phyloP scores from a whole-genome alignment of 2,797 vertebrate genomes.

The Pterois miles region DNA sequence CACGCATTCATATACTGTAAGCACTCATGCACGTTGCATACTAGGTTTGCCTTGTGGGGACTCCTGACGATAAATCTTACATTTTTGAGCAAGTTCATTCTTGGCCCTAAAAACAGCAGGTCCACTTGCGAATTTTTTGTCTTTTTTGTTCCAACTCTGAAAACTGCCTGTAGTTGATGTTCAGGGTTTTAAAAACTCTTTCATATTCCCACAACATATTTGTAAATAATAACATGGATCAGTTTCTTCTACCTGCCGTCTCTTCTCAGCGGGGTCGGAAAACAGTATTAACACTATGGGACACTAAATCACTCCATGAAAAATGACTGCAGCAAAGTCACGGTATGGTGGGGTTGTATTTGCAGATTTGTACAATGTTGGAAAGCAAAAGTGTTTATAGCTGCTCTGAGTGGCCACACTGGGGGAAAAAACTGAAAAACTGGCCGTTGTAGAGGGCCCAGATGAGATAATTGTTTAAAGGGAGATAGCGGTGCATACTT shows the following conservation, averaged over 20 bases:
- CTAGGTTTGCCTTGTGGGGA: background rate
- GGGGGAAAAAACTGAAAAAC: background rate
- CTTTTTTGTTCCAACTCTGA: background rate
- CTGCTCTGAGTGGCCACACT: background rate
- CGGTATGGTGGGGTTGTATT: background rate
- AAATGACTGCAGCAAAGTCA: background rate
- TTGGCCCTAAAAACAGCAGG: background rate
- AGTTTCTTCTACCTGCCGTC: background rate
- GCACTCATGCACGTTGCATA: background rate
- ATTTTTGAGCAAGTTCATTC: background rate
- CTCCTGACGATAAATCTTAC: background rate
- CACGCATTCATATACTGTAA: background rate
- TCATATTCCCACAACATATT: background rate
- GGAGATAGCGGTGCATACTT: background rate
- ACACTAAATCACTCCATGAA: background rate
- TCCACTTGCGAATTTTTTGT: background rate
- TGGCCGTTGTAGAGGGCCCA: background rate
- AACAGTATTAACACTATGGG: background rate
- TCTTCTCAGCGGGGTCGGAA: background rate
- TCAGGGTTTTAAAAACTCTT: background rate
- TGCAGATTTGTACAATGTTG: accelerated
- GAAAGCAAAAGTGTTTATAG: background rate
- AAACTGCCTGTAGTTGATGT: background rate
- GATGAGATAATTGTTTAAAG: background rate
- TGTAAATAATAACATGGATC: background rate